Conservation (phyloP, 2,888 invertebrate genomes). For the Helleia helle region DNA sequence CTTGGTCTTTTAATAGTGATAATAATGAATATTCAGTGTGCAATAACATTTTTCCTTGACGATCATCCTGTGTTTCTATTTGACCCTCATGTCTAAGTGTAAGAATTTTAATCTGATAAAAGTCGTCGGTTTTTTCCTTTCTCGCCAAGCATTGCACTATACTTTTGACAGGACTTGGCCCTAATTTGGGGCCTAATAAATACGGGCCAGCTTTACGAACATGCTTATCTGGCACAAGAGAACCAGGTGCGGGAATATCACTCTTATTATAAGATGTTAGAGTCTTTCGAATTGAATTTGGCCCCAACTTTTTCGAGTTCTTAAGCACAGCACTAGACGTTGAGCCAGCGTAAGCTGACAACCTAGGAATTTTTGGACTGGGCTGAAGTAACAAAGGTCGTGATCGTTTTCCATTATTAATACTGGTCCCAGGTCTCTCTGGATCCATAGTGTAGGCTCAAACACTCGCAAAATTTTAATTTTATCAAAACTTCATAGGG, state of each 20-base stretch:
- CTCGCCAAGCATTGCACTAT: constrained; percentile 84
- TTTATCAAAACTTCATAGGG: background rate
- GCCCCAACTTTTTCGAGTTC: constrained; percentile 40
- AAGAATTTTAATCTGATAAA: constrained; percentile 79
- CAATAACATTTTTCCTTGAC: constrained; percentile 84
- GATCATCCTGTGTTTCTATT: constrained; percentile 80
- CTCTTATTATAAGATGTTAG: constrained; percentile 42
- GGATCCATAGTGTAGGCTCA: constrained; percentile 47
- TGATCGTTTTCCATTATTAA: constrained; percentile 59
- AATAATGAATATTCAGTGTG: constrained; percentile 84
- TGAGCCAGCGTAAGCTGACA: constrained; percentile 44
- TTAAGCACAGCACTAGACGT: constrained; percentile 44
- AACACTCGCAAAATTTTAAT: background rate
- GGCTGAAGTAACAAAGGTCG: constrained; percentile 60
- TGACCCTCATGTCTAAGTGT: constrained; percentile 67
- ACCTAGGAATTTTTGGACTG: constrained; percentile 51
- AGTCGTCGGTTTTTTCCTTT: constrained; percentile 78
- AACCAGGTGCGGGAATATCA: constrained; percentile 64
- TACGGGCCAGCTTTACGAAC: constrained; percentile 79
- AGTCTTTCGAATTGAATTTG: constrained; percentile 35
- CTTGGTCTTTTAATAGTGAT: constrained; percentile 78
- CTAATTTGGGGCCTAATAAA: constrained; percentile 79
- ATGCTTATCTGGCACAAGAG: constrained; percentile 64
- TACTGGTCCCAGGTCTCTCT: constrained; percentile 51
- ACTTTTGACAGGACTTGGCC: constrained; percentile 83